A percentile compares a stretch with the other conserved stretches of the same genome.
These are phyloP conservation scores for Monopis laevigella DNA, from an alignment of 2,888 invertebrate genomes.

Conservation along the genomic window DNA sequence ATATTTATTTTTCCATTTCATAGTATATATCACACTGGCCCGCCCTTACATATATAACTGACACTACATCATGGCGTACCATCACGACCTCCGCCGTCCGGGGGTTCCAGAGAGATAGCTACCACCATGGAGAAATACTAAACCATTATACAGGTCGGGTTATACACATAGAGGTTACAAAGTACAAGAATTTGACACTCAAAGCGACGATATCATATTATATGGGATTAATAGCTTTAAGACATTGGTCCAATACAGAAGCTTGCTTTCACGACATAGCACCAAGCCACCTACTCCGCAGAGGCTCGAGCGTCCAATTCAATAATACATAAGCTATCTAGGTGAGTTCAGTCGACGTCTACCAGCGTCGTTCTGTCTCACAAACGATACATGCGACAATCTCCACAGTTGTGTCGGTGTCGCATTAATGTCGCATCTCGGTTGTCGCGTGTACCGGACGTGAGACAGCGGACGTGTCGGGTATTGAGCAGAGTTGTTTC, in stretches of 20 bases:
- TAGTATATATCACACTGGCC: slow-evolving; percentile 68
- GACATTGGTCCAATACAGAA: slow-evolving; percentile 66
- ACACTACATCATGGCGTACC: no score
- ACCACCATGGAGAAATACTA: slow-evolving; percentile 22
- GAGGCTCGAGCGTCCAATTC: no score
- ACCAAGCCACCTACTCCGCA: slow-evolving; percentile 66
- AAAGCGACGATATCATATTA: slow-evolving; percentile 55
- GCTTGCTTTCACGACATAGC: slow-evolving; percentile 54
- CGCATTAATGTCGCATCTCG: background rate
- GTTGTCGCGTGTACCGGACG: slow-evolving; percentile 23
- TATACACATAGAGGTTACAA: slow-evolving; percentile 58
- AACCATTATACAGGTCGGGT: slow-evolving; percentile 66
- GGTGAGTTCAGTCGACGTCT: background rate
- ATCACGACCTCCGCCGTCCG: background rate
- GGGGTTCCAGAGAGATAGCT: background rate
- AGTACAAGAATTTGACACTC: slow-evolving; percentile 64
- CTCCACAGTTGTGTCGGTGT: slow-evolving; percentile 20
- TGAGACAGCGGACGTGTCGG: slow-evolving; percentile 25
- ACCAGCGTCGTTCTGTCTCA: background rate
- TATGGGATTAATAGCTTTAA: slow-evolving; percentile 48
- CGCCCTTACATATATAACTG: slow-evolving; percentile 68
- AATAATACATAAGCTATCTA: slow-evolving; percentile 45
- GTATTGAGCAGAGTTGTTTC: slow-evolving; percentile 39
- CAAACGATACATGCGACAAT: background rate
- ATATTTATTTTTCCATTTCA: slow-evolving; percentile 67